Percentiles rank a stretch among this genome's conserved stretches.
phyloP scores from a whole-genome alignment of 2,113 vertebrate species.

The Hyaena hyaena region DNA sequence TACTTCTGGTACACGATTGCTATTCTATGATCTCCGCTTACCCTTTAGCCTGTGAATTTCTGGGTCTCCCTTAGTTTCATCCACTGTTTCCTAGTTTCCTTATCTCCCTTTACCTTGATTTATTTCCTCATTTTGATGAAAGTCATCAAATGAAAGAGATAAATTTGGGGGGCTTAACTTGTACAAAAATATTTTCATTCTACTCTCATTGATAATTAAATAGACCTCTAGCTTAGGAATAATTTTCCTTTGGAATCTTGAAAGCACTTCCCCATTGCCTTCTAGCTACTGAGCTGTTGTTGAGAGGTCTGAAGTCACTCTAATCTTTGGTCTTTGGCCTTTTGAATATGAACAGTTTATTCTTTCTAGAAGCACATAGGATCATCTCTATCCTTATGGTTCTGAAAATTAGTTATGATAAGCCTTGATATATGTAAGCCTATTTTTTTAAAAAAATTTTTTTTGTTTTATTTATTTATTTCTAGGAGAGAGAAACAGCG shows the following conservation, averaged over 20 bases:
- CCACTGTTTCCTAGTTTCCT: neutral
- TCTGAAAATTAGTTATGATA: slow-evolving; percentile 9
- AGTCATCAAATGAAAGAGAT: neutral
- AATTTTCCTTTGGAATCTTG: neutral
- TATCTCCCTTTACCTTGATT: neutral
- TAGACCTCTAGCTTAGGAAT: neutral
- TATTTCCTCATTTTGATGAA: neutral
- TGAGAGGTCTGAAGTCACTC: neutral
- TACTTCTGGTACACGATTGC: neutral
- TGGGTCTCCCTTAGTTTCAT: neutral
- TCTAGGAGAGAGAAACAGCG: no score
- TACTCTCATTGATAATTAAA: neutral
- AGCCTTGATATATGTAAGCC: neutral
- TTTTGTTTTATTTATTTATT: no score
- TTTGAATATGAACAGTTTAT: slow-evolving; percentile 30
- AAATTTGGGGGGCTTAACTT: neutral
- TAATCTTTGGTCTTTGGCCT: neutral
- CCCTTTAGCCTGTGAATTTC: neutral
- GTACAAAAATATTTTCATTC: slow-evolving; percentile 8
- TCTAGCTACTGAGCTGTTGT: neutral
- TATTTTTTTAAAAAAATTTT: neutral
- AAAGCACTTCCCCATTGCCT: neutral
- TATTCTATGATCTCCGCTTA: neutral
- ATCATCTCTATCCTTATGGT: neutral
- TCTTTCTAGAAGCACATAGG: neutral